Evolutionary conservation across 1,140 invertebrate species (phyloP), one percentile per base, ranked within the genome.

Genomic region (Brachionus angularis): DNA sequence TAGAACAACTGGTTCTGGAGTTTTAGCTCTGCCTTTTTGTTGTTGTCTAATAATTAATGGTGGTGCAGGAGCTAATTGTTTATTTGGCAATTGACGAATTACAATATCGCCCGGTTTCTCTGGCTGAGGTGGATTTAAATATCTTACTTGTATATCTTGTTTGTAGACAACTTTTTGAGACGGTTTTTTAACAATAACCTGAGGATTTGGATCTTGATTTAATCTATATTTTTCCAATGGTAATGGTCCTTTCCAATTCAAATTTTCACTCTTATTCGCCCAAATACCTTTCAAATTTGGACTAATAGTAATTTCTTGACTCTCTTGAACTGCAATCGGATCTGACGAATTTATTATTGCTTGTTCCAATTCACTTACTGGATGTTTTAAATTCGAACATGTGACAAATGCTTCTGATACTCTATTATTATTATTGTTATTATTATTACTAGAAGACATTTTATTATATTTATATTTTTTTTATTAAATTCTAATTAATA

Each of bases 71-170:
- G 42, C 29, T 7, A 47, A 16, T 21, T 67, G 47, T 23, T 36
- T 67, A 27, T 67, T 33, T 3, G 62, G 27, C 23, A 47, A 29
- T 46, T 50, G 62, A 12, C 36, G 33, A 46, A 67, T 50, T 18
- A 67, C 36, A 23, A 67, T 67, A 50, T 50, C 47, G 14, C 42
- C 42, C 25, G 62, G 42, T 31, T 67, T 50, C 16, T 46, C 27
- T 10, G 47, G 8, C 0, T 39, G 62, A 12, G 53, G 53, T 33
- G 62, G 62, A 31, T 67, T 18, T 5, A 67, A 27, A 50, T 67
- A 67, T 67, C 29, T 67, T 4, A 67, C 36, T 67, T 67, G 34
- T 1, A 67, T 42, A 47, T 67, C 62, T 47, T 67, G 62, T 14
- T 67, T 46, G 23, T 47, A 46, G 34, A 14, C 47, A 5, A 67